Base-by-base conservation (phyloP, 53 echinoderm and acorn worm species). In the Patiria pectinifera region DNA sequence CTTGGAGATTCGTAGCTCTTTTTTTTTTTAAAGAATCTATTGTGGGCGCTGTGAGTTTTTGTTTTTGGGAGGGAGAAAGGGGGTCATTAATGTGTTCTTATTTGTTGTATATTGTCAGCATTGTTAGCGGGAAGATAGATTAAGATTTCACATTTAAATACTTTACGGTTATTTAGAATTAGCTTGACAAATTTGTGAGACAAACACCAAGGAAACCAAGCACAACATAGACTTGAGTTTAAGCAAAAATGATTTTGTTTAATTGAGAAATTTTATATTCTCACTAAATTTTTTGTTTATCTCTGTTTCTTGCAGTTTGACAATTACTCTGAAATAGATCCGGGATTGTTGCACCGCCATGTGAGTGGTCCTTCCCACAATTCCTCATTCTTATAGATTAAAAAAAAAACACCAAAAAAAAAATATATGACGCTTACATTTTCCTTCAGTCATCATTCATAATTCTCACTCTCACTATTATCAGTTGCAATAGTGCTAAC, bases 271-370 rank as follows among this genome's bases (percentile, higher is more conserved):
- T 11, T 86, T 86, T 6, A 53, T 53, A 53, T 53, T 74, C 76
- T 75, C 23, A 58, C 24, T 11, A 4, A 66, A 8, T 85, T 85
- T 43, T 46, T 85, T 85, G 4, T 11, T 71, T 71, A 9, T 85
- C 49, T 85, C 62, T 58, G 13, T 88, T 77, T 88, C 78, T 88
- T 88, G 59, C 88, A 88, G 88, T 88, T 88, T 88, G 78, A 45
- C 77, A 78, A 88, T 78, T 88, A 78, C 45, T 88, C 77, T 78
- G 88, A 78, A 43, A 77, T 78, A 76, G 88, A 77, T 62, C 61
- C 78, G 61, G 88, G 88, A 88, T 88, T 88, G 61, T 88, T 78
- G 60, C 88, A 88, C 77, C 78, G 77, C 88, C 88, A 88, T 15
- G 88, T 88, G 88, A 88, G 88, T 88, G 88, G 88, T 88, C 88